These are phyloP conservation scores for Eurystomus gularis DNA, from an alignment of 2,113 vertebrate genomes.

Conservation along the genomic window DNA sequence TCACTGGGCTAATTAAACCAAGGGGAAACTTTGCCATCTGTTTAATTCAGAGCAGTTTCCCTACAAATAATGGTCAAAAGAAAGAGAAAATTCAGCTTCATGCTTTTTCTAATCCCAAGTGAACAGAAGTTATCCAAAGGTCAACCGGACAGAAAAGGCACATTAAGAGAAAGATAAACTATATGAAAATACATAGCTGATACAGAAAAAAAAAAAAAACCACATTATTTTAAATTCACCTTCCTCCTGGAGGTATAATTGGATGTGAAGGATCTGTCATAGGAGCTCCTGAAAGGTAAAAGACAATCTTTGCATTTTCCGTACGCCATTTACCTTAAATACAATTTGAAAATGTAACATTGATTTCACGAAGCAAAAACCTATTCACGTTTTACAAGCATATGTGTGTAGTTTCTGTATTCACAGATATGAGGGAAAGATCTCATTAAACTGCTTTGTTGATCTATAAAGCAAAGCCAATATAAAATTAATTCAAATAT, in stretches of 20 bases:
- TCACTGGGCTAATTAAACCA: not conserved
- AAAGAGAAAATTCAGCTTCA: not conserved
- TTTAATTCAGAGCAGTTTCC: not conserved
- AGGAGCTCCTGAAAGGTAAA: conserved; percentile 61
- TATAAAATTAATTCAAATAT: not conserved
- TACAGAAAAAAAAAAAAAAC: not conserved
- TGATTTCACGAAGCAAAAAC: not conserved
- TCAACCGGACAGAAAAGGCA: not conserved
- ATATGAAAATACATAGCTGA: not conserved
- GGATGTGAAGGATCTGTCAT: conserved; percentile 56
- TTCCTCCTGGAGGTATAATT: conserved; percentile 61
- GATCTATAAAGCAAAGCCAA: not conserved
- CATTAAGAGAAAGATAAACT: not conserved
- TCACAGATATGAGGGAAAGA: not conserved
- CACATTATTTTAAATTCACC: conserved; percentile 54
- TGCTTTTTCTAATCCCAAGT: not conserved
- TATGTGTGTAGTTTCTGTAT: not conserved
- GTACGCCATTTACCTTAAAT: not conserved
- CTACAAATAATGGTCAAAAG: not conserved
- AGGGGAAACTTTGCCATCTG: not conserved
- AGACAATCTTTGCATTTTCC: not conserved
- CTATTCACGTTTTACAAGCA: not conserved
- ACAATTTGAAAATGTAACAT: not conserved
- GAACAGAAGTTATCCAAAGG: not conserved
- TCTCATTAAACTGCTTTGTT: not conserved